Evolutionary conservation across 2,113 vertebrate genomes (phyloP).

Genomic region (Hemiscyllium ocellatum): DNA sequence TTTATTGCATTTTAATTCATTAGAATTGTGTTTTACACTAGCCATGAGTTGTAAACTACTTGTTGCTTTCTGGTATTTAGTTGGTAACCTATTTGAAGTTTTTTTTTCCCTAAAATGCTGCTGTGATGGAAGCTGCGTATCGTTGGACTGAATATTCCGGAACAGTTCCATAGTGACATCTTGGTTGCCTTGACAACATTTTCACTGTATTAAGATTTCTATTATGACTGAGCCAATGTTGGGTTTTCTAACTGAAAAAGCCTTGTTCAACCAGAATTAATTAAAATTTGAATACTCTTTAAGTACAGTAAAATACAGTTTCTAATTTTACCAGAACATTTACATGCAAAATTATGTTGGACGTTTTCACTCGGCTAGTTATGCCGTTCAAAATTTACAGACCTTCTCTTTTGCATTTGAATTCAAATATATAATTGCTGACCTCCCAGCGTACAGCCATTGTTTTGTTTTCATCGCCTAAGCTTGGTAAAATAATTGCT

Average conservation of each 20-base stretch:
- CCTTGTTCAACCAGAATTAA: constrained; percentile 21
- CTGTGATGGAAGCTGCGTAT: background rate
- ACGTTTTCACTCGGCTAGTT: background rate
- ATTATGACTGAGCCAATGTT: constrained; percentile 20
- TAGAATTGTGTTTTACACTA: background rate
- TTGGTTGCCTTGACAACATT: constrained; percentile 13
- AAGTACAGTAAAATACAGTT: background rate
- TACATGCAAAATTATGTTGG: background rate
- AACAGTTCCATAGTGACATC: constrained; percentile 9
- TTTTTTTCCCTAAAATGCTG: constrained; percentile 5
- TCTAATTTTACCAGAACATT: background rate
- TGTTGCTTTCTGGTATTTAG: background rate
- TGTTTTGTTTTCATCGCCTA: background rate
- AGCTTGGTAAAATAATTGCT: background rate
- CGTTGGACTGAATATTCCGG: constrained; percentile 1
- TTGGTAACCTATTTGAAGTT: constrained; percentile 17
- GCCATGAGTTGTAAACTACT: background rate
- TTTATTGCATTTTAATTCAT: background rate
- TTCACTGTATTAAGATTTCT: constrained; percentile 30
- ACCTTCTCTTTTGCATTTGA: background rate
- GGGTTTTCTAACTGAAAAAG: background rate
- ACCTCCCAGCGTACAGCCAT: background rate
- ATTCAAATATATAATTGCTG: constrained; percentile 1
- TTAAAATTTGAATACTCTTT: constrained; percentile 22
- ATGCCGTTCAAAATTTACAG: background rate